A percentile compares a stretch with the other conserved stretches of the same genome.
phyloP scores from a whole-genome alignment of 1,140 invertebrate genomes.

The Apolygus lucorum region DNA sequence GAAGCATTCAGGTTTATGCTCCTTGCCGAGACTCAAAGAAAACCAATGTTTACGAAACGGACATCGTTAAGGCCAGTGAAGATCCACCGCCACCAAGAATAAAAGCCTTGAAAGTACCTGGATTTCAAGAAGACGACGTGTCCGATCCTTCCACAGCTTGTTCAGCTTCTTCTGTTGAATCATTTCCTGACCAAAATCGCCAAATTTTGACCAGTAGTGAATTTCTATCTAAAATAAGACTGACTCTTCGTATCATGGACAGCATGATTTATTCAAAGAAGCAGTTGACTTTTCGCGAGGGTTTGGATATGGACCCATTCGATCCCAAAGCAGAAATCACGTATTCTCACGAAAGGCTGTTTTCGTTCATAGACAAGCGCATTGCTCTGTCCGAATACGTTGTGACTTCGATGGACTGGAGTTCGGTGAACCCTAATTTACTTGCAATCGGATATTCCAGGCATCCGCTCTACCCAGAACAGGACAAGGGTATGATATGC shows the following conservation, averaged over 20 bases:
- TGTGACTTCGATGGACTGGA: constrained; percentile 20
- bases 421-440: constrained; percentile 25
- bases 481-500: constrained; percentile 41
- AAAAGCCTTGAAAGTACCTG: not conserved
- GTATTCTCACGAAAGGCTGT: constrained; percentile 4
- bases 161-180: not conserved
- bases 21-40: not conserved
- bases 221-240: not conserved
- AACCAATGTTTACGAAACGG: not conserved
- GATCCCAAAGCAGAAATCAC: not conserved
- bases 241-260: not conserved
- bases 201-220: not conserved
- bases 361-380: constrained; percentile 26
- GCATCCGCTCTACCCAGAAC: constrained; percentile 14
- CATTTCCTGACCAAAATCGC: not conserved
- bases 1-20: not conserved
- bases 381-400: constrained; percentile 17
- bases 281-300: not conserved
- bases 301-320: not conserved
- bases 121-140: not conserved
- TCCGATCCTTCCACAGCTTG: not conserved
- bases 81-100: not conserved
- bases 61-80: not conserved
- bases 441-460: constrained; percentile 34
- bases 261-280: not conserved